Evolutionary conservation across 2,113 vertebrate species (phyloP).

Genomic region (Hemiscyllium ocellatum): DNA sequence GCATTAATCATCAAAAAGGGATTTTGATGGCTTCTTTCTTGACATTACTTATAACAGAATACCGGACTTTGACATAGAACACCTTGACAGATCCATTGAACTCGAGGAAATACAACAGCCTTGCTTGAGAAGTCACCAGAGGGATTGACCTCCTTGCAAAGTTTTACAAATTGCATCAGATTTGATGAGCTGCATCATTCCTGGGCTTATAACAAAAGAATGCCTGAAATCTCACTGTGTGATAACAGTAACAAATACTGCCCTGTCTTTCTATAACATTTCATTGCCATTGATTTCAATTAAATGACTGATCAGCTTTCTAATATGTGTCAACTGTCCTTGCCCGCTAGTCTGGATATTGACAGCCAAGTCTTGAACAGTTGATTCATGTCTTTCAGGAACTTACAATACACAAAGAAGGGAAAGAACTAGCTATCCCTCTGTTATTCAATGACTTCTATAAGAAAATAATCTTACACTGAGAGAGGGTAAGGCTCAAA

Average conservation of each 20-base stretch:
- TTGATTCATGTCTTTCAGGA: background rate
- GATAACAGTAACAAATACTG: background rate
- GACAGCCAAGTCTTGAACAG: background rate
- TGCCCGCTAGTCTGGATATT: background rate
- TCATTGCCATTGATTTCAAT: background rate
- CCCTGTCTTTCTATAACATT: background rate
- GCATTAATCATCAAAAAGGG: background rate
- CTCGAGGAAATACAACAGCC: background rate
- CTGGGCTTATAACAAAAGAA: background rate
- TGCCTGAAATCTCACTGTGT: background rate
- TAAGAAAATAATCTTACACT: background rate
- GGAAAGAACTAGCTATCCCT: background rate
- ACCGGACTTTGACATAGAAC: background rate
- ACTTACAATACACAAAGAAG: background rate
- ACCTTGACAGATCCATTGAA: background rate
- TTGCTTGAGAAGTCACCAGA: background rate
- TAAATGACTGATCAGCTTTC: background rate
- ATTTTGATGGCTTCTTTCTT: background rate
- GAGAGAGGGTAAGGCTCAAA: background rate
- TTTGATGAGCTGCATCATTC: background rate
- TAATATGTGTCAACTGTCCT: background rate
- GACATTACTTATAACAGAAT: background rate
- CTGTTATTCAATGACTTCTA: background rate
- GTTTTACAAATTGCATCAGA: background rate
- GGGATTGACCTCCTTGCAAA: background rate